Evolutionary conservation across 2,888 invertebrate species (phyloP).

Genomic region (Caenorhabditis macrosperma): DNA sequence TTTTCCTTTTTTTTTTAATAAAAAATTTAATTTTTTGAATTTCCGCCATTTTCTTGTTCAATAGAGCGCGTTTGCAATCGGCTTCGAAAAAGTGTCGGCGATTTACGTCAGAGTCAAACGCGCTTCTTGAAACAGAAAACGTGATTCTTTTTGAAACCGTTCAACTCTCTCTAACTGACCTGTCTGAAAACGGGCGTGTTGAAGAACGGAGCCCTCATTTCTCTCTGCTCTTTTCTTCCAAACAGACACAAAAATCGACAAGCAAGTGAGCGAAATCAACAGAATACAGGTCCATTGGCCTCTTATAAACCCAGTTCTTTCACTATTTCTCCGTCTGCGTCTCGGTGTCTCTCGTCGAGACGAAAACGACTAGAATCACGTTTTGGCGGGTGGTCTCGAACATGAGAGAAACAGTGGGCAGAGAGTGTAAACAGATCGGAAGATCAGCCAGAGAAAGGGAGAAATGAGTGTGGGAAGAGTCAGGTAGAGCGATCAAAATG

Average conservation of each 20-base stretch:
- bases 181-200: conserved; percentile 48
- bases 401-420: not conserved
- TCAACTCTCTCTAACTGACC: conserved; percentile 12
- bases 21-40: no score
- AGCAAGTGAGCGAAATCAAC: not conserved
- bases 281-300: conserved; percentile 11
- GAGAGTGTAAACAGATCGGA: not conserved
- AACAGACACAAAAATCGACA: conserved; percentile 1
- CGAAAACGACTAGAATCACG: conserved; percentile 42
- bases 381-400: conserved; percentile 29
- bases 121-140: not conserved
- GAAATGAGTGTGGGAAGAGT: not conserved
- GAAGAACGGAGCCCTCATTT: conserved; percentile 21
- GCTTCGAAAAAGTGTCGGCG: no score
- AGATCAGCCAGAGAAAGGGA: not conserved
- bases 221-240: not conserved
- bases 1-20: no score
- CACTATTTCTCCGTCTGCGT: conserved; percentile 22
- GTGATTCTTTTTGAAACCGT: not conserved
- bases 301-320: conserved; percentile 6
- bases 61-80: no score
- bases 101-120: no score
- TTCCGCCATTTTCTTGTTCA: no score
- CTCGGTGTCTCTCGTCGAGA: not conserved
- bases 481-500: no score